Evolutionary conservation across 2,113 vertebrate genomes (phyloP), one percentile per base, ranked within the genome.

Genomic region (Hypanus sabinus): DNA sequence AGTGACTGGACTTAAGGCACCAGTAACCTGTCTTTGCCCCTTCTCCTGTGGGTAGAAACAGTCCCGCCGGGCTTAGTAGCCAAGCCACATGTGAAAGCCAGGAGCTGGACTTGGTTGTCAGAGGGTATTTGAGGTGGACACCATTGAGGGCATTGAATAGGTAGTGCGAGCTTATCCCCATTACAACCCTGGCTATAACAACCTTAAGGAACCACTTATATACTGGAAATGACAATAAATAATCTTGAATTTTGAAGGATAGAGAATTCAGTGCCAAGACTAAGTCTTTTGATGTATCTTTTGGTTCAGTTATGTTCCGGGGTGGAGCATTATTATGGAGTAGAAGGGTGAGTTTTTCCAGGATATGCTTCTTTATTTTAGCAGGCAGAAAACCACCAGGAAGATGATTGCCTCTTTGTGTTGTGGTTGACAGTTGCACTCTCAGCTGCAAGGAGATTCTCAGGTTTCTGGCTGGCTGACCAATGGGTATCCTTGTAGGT

Each of bases 351-450:
- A 60, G 57, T 88, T 88, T 87, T 88, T n/a, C 83, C 83, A n/a
- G 83, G 55, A 88, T n/a, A 88, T n/a, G 57, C 83, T 16, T 8
- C 16, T 62, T 76, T 88, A 12, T n/a, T 30, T 88, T 60, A 27
- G 57, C 30, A 88, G 83, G 57, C 27, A 60, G 83, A 62, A n/a
- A 36, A 30, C 57, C 27, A 2, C 57, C 27, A 88, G 83, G 55
- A 88, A 88, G 57, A 30, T 27, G 57, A 16, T n/a, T 60, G 83
- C 83, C 57, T 88, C 83, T 60, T 88, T 60, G 83, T 60, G 55
- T 88, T n/a, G 83, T 62, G 83, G 57, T 88, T 88, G 57, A 55
- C n/a, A 57, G 83, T 88, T 85, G n/a, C 83, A 88, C 0, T 88
- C 83, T 88, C 24, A 88, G 83, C 24, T 88, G 83, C 10, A 88